Percentiles rank a stretch among this genome's conserved stretches.
These are phyloP conservation scores for Drosophila vallismaia DNA, from an alignment of 2,888 invertebrate genomes.

Conservation along the genomic window DNA sequence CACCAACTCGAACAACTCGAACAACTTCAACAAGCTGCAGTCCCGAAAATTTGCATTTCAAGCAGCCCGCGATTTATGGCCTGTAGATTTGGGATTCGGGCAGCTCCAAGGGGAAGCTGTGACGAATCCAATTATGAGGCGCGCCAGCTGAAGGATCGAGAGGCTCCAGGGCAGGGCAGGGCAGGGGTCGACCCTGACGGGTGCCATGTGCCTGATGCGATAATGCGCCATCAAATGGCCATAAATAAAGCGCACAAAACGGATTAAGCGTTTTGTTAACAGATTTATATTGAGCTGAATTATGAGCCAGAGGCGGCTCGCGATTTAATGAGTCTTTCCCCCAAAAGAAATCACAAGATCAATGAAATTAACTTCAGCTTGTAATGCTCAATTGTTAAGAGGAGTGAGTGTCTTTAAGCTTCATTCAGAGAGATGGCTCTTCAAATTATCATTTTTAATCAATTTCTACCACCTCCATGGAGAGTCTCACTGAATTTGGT, in stretches of 20 bases:
- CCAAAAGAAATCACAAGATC: conserved; percentile 13
- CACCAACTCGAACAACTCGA: conserved; percentile 14
- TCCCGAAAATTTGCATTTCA: conserved; percentile 74
- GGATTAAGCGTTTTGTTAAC: conserved; percentile 78
- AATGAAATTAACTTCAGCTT: conserved; percentile 25
- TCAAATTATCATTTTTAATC: too few species aligned
- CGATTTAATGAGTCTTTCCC: conserved; percentile 36
- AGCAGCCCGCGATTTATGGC: conserved; percentile 77
- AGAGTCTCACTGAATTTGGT: background rate
- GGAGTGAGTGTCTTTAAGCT: background rate
- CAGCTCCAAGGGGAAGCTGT: conserved; percentile 48
- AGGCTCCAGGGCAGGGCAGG: background rate
- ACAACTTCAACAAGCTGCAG: conserved; percentile 38
- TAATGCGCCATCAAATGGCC: conserved; percentile 76
- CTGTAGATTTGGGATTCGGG: conserved; percentile 18
- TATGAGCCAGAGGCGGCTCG: conserved; percentile 53
- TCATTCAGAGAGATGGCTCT: background rate
- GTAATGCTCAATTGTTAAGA: too few species aligned
- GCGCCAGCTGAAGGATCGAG: conserved; percentile 59
- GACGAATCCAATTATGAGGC: conserved; percentile 80
- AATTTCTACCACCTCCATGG: too few species aligned
- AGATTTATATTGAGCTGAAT: conserved; percentile 76
- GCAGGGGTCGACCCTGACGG: conserved; percentile 23
- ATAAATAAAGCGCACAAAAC: conserved; percentile 76
- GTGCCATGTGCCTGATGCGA: conserved; percentile 74